These are phyloP conservation scores for Mesoclemmys tuberculata DNA, from an alignment of 2,113 vertebrate genomes.

Conservation along the genomic window DNA sequence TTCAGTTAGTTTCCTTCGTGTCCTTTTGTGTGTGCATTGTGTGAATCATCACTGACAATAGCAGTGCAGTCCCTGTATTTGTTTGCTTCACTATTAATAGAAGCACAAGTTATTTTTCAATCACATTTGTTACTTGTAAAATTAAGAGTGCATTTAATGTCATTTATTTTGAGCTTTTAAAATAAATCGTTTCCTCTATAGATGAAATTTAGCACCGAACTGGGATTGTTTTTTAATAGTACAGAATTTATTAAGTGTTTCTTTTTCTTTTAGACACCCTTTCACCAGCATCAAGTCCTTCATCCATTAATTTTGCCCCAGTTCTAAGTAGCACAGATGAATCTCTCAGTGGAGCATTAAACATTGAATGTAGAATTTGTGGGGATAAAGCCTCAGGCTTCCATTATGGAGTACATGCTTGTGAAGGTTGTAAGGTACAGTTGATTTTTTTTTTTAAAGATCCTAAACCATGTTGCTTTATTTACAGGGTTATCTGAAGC, in stretches of 20 bases:
- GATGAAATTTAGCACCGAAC: not conserved
- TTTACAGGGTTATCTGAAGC: conserved; percentile 28
- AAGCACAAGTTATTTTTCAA: conserved; percentile 8
- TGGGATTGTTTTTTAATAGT: not conserved
- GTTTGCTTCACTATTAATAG: conserved; percentile 5
- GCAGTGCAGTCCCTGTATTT: not conserved
- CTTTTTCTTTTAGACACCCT: conserved; percentile 84
- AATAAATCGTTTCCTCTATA: not conserved
- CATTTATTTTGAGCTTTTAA: not conserved
- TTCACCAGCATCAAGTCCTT: conserved; percentile 94
- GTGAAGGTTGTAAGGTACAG: conserved; percentile 97
- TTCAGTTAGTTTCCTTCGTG: not conserved
- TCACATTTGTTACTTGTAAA: not conserved
- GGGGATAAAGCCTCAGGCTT: conserved; percentile 96
- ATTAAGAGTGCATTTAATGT: conserved; percentile 2
- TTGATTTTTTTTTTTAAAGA: conserved; percentile 50
- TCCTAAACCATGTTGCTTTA: conserved; percentile 31
- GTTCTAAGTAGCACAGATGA: conserved; percentile 77
- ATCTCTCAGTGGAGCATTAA: conserved; percentile 77
- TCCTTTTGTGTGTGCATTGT: not conserved
- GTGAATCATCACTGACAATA: not conserved
- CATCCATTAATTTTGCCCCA: conserved; percentile 78
- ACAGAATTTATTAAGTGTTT: conserved; percentile 1
- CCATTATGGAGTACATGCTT: conserved; percentile 98
- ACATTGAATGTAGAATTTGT: conserved; percentile 94